These are phyloP conservation scores for Drosophila lacicola DNA, from an alignment of 2,888 invertebrate genomes.

Conservation along the genomic window DNA sequence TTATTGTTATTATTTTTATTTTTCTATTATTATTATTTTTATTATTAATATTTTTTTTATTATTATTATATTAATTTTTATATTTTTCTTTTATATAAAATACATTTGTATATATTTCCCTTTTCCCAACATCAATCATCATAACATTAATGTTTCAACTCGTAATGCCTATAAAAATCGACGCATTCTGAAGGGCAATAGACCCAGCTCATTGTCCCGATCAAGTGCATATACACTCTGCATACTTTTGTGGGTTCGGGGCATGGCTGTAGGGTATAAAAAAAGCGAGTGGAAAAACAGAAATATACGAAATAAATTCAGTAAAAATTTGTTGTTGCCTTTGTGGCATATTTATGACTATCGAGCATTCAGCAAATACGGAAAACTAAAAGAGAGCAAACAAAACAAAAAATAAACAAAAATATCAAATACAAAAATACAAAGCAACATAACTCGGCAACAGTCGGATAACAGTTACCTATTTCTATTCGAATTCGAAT, in stretches of 20 bases:
- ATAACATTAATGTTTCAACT: no score
- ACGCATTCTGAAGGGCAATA: no score
- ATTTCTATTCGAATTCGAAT: constrained; percentile 33
- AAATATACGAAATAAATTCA: constrained; percentile 41
- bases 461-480: constrained; percentile 17
- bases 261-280: background rate
- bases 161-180: no score
- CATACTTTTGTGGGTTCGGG: background rate
- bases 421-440: constrained; percentile 6
- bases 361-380: constrained; percentile 61
- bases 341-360: constrained; percentile 61
- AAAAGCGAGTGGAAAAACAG: background rate
- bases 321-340: constrained; percentile 45
- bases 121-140: no score
- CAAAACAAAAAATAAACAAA: constrained; percentile 7
- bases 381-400: constrained; percentile 28
- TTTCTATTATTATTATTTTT: no score
- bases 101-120: no score
- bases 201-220: background rate
- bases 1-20: no score
- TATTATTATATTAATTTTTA: no score
- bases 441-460: constrained; percentile 33
- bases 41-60: no score
- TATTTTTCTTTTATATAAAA: no score
- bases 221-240: background rate